These are phyloP conservation scores for Contarinia nasturtii DNA, from an alignment of 1,140 invertebrate species.

Conservation along the genomic window DNA sequence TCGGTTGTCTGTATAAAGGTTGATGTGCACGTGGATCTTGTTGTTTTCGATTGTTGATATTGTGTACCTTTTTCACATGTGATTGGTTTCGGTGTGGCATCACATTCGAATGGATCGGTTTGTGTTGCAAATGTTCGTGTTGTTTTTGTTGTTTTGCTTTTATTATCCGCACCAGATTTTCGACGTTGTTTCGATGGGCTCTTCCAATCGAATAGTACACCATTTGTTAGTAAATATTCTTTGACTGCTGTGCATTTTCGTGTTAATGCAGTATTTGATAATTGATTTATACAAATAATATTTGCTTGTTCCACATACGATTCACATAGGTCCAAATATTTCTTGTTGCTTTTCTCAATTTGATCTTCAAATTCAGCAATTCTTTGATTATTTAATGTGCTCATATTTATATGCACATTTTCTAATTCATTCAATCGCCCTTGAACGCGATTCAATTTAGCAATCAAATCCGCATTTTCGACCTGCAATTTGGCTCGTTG, in stretches of 20 bases:
- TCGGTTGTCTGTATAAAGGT: no score
- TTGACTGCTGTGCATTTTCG: neutral
- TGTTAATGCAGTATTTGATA: neutral
- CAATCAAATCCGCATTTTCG: neutral
- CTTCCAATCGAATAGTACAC: neutral
- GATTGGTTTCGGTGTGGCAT: neutral
- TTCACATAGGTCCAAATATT: neutral
- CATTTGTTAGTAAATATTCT: neutral
- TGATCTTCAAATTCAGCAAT: neutral
- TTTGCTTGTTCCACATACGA: neutral
- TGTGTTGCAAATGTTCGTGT: neutral
- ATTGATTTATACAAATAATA: neutral
- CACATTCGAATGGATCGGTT: neutral
- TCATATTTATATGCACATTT: neutral
- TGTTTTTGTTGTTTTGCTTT: neutral
- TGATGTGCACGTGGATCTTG: no score
- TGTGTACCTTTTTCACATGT: neutral
- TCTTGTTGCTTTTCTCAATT: neutral
- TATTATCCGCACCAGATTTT: neutral
- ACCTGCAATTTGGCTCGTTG: neutral
- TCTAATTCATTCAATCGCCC: neutral
- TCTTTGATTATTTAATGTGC: neutral
- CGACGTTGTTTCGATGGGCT: neutral
- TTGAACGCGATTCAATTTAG: neutral
- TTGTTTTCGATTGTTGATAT: no score